phyloP scores from a whole-genome alignment of 2,888 invertebrate genomes.

The Tenthredo amoena region DNA sequence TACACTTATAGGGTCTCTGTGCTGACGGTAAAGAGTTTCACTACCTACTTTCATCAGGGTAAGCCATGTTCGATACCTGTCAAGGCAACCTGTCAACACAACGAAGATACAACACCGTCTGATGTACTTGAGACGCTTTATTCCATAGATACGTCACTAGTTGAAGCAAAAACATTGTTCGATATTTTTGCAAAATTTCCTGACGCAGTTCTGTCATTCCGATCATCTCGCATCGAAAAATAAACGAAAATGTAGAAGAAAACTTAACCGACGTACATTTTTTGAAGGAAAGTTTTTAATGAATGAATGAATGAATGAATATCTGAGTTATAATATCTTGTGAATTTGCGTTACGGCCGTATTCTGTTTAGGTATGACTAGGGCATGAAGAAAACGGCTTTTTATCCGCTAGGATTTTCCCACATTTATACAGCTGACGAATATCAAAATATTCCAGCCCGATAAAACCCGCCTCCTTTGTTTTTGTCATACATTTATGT shows the following conservation, averaged over 20 bases:
- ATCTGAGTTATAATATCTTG: neutral
- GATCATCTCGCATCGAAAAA: too few species aligned
- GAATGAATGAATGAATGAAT: neutral
- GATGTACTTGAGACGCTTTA: neutral
- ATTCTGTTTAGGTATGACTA: neutral
- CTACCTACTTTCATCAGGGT: neutral
- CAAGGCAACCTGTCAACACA: neutral
- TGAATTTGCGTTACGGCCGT: neutral
- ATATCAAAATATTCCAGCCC: constrained; percentile 28
- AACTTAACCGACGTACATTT: neutral
- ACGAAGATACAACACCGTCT: neutral
- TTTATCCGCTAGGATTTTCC: constrained; percentile 8
- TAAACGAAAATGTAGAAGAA: too few species aligned
- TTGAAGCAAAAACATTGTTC: neutral
- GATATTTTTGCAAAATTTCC: too few species aligned
- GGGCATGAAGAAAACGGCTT: neutral
- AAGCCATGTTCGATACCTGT: neutral
- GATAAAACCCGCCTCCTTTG: constrained; percentile 50
- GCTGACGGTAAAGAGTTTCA: neutral
- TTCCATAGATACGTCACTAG: neutral
- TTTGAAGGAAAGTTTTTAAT: neutral
- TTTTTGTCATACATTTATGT: constrained; percentile 58
- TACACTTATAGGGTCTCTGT: neutral
- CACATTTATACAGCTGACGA: constrained; percentile 37
- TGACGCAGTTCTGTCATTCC: too few species aligned